Conservation (phyloP, 2,113 vertebrate species). For the Carollia perspicillata region DNA sequence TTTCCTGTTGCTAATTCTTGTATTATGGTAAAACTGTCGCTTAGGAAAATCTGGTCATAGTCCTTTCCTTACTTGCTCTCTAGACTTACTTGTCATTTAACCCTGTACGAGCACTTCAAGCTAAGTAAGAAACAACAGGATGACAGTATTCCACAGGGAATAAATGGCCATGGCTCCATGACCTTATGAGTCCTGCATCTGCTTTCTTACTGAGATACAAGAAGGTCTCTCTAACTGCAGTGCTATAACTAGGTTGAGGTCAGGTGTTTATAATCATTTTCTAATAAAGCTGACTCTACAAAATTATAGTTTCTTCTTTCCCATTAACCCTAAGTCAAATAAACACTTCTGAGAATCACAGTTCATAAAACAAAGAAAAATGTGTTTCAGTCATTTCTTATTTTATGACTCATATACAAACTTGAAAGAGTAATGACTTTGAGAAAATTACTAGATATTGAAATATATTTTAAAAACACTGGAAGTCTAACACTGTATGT, state of each 20-base stretch:
- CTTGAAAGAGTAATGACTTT: background rate
- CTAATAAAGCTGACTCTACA: constrained; percentile 16
- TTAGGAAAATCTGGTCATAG: background rate
- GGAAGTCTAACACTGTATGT: background rate
- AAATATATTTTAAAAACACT: background rate
- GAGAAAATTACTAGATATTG: background rate
- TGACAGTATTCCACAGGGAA: background rate
- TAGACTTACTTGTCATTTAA: background rate
- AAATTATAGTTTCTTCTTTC: background rate
- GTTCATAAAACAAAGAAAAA: background rate
- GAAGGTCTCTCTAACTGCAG: background rate
- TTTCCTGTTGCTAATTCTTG: background rate
- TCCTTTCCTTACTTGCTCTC: background rate
- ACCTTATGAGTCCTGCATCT: background rate
- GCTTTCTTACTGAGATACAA: constrained; percentile 34
- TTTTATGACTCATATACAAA: background rate
- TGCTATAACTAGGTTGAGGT: background rate
- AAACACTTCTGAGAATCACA: background rate
- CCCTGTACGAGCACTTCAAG: background rate
- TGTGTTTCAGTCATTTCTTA: constrained; percentile 7
- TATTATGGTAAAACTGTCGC: background rate
- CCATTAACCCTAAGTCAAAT: constrained; percentile 39
- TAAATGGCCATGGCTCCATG: background rate
- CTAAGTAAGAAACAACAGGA: background rate
- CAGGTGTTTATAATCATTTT: constrained; percentile 19